Base-by-base conservation (phyloP, 2,113 vertebrate species). In the Progne subis region DNA sequence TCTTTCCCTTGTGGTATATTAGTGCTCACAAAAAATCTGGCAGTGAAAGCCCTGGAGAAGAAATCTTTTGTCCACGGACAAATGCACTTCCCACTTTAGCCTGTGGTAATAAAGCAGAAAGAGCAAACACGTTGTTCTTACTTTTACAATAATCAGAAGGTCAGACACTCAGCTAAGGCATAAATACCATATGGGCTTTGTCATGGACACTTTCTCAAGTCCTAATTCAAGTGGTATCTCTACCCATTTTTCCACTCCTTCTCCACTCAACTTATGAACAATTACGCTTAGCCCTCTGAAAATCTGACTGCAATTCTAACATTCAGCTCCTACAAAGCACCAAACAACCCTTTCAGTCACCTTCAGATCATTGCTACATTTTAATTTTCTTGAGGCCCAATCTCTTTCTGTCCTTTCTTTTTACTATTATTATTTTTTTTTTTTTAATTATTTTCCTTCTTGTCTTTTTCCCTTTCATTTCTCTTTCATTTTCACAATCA, bases 21-120 rank as follows among this genome's bases (percentile, higher is more conserved):
- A 88, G 57, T 14, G 26, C 32, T 89, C 75, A 72, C 3, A 29
- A 95, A 91, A 93, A 88, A 80, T 63, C 67, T 85, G 70, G 50
- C 70, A 74, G 39, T n/a, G 24, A 88, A 82, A 94, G 63, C 63
- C 67, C 32, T 47, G 49, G 43, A 85, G 67, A 85, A 90, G 34
- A 93, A 94, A 87, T 74, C 70, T 79, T 92, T 74, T 88, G 78
- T 80, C 67, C 87, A 80, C 50, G 82, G 78, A 87, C 50, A 95
- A 91, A 88, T n/a, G 52, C 25, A 79, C 53, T 94, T 87, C 75
- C 78, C 28, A 63, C 31, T 67, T 72, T n/a, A n/a, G n/a, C n/a
- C n/a, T n/a, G n/a, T n/a, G n/a, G n/a, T n/a, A n/a, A n/a, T n/a
- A n/a, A n/a, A n/a, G n/a, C n/a, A n/a, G n/a, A n/a, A 92, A 79